phyloP scores from a whole-genome alignment of 2,797 vertebrate species.

The Ispidina lecontei region DNA sequence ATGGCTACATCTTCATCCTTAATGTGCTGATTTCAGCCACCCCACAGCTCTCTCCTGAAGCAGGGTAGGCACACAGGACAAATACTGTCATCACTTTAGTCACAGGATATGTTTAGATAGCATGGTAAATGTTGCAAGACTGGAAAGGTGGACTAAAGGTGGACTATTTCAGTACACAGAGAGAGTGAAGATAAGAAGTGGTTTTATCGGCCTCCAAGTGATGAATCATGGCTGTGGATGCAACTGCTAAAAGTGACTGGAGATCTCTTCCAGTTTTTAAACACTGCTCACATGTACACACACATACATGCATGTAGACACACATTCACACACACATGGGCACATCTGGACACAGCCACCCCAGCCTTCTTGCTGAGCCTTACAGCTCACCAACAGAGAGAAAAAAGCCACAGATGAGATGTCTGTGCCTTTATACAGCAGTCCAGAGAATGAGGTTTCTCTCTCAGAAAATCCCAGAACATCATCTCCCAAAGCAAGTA shows the following conservation, averaged over 20 bases:
- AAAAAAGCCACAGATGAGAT: neutral
- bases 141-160: neutral
- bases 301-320: rapidly evolving
- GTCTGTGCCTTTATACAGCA: neutral
- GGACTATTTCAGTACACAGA: rapidly evolving
- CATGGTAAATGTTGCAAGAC: neutral
- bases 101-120: neutral
- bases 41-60: neutral
- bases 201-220: neutral
- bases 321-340: neutral
- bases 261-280: neutral
- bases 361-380: neutral
- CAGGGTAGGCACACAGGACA: neutral
- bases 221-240: neutral
- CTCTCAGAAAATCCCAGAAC: neutral
- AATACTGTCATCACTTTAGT: neutral
- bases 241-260: neutral
- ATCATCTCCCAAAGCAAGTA: neutral
- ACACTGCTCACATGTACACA: too few relatives aligned
- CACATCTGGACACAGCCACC: neutral
- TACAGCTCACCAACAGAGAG: neutral
- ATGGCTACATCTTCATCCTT: neutral
- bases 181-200: neutral
- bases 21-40: rapidly evolving
- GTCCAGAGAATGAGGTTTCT: neutral